These are phyloP conservation scores for Lepidurus apus DNA, from an alignment of 1,140 invertebrate species.

Conservation along the genomic window DNA sequence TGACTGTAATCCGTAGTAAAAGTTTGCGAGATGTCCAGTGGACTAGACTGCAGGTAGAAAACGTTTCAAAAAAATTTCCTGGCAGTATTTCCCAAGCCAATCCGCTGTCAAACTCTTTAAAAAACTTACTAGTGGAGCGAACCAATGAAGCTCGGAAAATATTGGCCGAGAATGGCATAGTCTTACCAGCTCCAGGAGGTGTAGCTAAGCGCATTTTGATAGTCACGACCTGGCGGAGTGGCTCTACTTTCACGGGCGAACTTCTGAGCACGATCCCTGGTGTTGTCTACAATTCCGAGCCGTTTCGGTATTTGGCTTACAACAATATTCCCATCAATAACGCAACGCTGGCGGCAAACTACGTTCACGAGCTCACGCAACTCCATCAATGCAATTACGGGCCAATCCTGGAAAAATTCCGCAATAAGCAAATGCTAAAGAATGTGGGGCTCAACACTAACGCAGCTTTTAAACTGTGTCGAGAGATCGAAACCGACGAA, in stretches of 20 bases:
- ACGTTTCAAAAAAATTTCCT: no score
- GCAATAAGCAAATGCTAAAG: background rate
- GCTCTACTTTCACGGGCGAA: constrained; percentile 80
- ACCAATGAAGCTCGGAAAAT: background rate
- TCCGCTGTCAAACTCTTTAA: no score
- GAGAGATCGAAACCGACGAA: background rate
- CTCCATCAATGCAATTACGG: background rate
- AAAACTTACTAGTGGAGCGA: background rate
- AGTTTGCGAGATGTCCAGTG: no score
- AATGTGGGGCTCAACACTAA: background rate
- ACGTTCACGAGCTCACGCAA: background rate
- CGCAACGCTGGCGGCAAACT: background rate
- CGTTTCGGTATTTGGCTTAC: constrained; percentile 57
- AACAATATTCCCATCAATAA: background rate
- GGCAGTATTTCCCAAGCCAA: no score
- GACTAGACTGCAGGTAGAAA: no score
- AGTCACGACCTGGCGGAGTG: constrained; percentile 75
- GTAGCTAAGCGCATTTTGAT: constrained; percentile 48
- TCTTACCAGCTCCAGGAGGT: background rate
- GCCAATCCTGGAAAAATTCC: background rate
- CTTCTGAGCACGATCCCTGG: constrained; percentile 72
- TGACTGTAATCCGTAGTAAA: no score
- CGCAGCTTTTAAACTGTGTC: background rate
- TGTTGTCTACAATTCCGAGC: constrained; percentile 84
- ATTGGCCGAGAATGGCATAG: background rate